These are phyloP conservation scores for Callosobruchus maculatus DNA, from an alignment of 2,888 invertebrate genomes.

Conservation along the genomic window DNA sequence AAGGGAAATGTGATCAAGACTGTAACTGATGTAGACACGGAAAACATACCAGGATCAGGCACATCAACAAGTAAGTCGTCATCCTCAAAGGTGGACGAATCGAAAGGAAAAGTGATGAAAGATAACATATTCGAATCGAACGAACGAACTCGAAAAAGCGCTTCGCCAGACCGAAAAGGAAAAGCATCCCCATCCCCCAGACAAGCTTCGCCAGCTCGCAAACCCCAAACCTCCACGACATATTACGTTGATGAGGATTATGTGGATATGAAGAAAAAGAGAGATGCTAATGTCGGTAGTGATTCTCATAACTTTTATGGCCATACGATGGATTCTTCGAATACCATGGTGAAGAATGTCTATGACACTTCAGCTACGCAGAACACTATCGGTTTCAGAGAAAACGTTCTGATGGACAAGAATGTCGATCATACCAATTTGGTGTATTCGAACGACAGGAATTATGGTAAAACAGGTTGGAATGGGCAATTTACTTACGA, in stretches of 20 bases:
- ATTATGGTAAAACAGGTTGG: conserved; percentile 48
- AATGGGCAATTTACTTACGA: conserved; percentile 46
- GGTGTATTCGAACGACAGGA: conserved; percentile 44
- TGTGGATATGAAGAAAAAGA: conserved; percentile 33
- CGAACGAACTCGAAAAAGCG: conserved; percentile 5
- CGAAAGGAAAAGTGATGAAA: not conserved
- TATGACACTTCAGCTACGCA: conserved; percentile 44
- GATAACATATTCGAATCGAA: conserved; percentile 5
- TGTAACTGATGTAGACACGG: conserved; percentile 36
- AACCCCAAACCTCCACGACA: conserved; percentile 7
- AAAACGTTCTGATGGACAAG: conserved; percentile 51
- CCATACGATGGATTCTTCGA: conserved; percentile 36
- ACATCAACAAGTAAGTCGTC: conserved; percentile 4
- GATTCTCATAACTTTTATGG: conserved; percentile 43
- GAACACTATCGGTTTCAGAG: conserved; percentile 45
- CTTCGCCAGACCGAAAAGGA: conserved; percentile 2
- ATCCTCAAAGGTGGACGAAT: not conserved
- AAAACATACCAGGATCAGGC: conserved; percentile 15
- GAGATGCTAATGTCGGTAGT: conserved; percentile 30
- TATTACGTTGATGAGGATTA: conserved; percentile 36
- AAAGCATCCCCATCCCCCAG: conserved; percentile 7
- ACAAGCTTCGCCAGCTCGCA: conserved; percentile 4
- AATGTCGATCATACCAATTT: conserved; percentile 45
- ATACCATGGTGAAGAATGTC: conserved; percentile 38
- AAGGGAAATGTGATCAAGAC: conserved; percentile 43